phyloP scores from a whole-genome alignment of 2,797 vertebrate species.

The Poecilia velifera region DNA sequence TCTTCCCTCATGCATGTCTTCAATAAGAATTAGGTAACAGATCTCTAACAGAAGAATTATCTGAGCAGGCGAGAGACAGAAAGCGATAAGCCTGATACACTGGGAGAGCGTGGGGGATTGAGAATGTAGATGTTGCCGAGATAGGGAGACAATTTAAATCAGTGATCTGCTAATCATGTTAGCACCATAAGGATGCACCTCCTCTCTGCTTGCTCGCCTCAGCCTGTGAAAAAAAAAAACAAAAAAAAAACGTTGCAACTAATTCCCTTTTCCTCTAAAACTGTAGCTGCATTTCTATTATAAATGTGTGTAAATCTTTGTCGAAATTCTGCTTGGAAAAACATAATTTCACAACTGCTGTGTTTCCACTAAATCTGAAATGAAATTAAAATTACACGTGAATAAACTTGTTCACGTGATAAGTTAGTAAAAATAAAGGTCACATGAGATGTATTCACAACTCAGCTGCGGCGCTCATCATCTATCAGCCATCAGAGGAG shows the following conservation, averaged over 20 bases:
- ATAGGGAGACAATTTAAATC: conserved; percentile 72
- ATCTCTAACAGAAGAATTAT: conserved; percentile 58
- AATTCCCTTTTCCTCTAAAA: conserved; percentile 56
- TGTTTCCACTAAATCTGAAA: too few species aligned
- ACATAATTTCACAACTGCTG: too few species aligned
- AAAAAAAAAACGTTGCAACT: conserved; percentile 43
- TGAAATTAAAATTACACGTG: too few species aligned
- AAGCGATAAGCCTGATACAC: conserved; percentile 44
- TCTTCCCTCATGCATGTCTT: conserved; percentile 59
- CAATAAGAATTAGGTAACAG: conserved; percentile 52
- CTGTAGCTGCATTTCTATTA: background rate
- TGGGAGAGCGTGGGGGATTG: conserved; percentile 24
- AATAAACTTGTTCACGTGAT: too few species aligned
- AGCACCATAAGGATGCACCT: conserved; percentile 52
- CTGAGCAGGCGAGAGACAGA: conserved; percentile 43
- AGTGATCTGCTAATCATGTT: conserved; percentile 68
- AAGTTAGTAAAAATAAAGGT: too few species aligned
- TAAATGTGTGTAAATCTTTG: too few species aligned
- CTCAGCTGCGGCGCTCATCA: too few species aligned
- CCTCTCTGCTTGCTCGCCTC: conserved; percentile 35
- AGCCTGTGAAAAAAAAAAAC: conserved; percentile 26
- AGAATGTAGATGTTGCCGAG: conserved; percentile 49
- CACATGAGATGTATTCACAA: too few species aligned
- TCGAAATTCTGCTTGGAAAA: too few species aligned
- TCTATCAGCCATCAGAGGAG: too few species aligned